These are phyloP conservation scores for Ariolimax columbianus DNA, from an alignment of 2,888 invertebrate genomes.

Conservation along the genomic window DNA sequence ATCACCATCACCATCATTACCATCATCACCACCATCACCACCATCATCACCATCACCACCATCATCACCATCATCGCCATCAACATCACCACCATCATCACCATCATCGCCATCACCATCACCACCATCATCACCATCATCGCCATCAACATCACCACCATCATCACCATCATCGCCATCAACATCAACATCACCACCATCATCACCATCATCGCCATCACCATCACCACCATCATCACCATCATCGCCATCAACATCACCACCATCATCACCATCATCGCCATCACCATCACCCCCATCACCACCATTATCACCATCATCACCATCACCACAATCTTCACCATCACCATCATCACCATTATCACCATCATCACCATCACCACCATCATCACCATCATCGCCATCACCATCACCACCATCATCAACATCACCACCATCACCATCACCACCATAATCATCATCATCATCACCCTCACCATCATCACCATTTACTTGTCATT, in stretches of 20 bases:
- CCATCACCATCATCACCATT: neutral
- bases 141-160: no score
- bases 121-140: no score
- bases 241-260: neutral
- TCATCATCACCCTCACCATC: neutral
- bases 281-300: neutral
- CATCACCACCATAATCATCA: neutral
- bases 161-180: no score
- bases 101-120: no score
- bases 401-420: neutral
- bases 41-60: no score
- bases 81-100: no score
- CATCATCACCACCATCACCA: no score
- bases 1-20: no score
- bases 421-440: neutral
- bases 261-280: no score
- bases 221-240: neutral
- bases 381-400: neutral
- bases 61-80: no score
- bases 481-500: neutral
- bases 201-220: no score
- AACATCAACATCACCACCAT: no score
- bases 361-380: neutral
- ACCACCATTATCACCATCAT: neutral
- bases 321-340: neutral